A percentile compares a stretch with the other conserved stretches of the same genome.
phyloP scores from a whole-genome alignment of 2,888 invertebrate genomes.

The Zootermopsis nevadensis region DNA sequence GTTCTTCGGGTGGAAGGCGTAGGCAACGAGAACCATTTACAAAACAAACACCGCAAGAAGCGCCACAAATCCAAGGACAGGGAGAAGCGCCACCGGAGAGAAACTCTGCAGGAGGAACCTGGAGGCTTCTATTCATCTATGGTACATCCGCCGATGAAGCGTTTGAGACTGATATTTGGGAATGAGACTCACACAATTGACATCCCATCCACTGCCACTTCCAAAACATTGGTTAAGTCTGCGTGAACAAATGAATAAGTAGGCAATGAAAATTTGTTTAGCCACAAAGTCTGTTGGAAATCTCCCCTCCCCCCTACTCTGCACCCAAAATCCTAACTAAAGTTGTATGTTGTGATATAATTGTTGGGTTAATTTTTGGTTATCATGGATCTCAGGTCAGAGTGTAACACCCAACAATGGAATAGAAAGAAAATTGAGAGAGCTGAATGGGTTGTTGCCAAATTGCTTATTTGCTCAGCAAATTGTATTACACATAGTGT shows the following conservation, averaged over 20 bases:
- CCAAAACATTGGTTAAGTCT: conserved; percentile 39
- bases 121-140: conserved; percentile 33
- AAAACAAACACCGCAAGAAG: conserved; percentile 66
- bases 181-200: conserved; percentile 91
- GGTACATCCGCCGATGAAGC: conserved; percentile 77
- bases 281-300: not conserved
- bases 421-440: not conserved
- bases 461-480: conserved; percentile 10
- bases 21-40: conserved; percentile 61
- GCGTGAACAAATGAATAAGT: conserved; percentile 35
- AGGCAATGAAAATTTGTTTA: conserved; percentile 1
- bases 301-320: not conserved
- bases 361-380: not conserved
- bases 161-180: conserved; percentile 87
- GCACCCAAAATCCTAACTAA: not conserved
- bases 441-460: not conserved
- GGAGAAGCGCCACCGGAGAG: conserved; percentile 50
- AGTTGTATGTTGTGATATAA: not conserved
- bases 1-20: conserved; percentile 85
- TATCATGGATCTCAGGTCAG: not conserved
- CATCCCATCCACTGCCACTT: conserved; percentile 69
- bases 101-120: conserved; percentile 39
- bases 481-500: not conserved
- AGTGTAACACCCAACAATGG: not conserved
- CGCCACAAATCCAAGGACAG: conserved; percentile 69